These are phyloP conservation scores for Naja naja DNA, from an alignment of 2,113 vertebrate genomes.

Conservation along the genomic window DNA sequence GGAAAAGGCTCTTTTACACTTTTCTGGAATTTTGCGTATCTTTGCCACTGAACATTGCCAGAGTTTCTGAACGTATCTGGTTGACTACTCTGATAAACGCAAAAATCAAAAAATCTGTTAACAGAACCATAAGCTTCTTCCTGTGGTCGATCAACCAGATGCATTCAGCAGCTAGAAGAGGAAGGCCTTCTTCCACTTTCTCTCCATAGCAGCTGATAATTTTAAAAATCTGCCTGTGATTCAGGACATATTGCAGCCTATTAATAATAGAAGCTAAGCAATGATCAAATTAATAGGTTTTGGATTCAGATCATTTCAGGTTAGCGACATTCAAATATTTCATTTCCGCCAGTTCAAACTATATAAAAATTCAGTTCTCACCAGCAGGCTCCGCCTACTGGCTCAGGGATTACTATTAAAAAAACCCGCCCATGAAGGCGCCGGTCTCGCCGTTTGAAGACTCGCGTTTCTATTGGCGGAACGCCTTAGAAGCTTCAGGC, in stretches of 20 bases:
- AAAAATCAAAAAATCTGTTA: neutral
- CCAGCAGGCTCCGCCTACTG: neutral
- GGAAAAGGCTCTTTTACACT: neutral
- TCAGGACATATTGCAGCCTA: neutral
- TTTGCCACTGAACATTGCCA: neutral
- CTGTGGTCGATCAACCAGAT: neutral
- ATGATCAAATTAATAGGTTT: neutral
- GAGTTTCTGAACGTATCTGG: neutral
- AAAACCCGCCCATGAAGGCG: neutral
- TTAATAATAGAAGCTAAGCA: neutral
- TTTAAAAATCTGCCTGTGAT: neutral
- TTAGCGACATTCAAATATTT: neutral
- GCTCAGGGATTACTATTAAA: neutral
- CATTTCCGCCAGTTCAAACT: neutral
- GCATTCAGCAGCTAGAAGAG: neutral
- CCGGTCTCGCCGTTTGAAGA: neutral
- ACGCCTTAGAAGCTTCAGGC: rapidly evolving
- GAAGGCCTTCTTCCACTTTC: neutral
- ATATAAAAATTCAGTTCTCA: neutral
- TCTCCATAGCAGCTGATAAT: neutral
- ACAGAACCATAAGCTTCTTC: neutral
- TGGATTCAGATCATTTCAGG: neutral
- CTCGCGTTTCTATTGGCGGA: neutral
- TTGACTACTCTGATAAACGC: neutral
- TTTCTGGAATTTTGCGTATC: neutral